Evolutionary conservation across 2,113 vertebrate genomes (phyloP).

Genomic region (Phoenicopterus ruber): DNA sequence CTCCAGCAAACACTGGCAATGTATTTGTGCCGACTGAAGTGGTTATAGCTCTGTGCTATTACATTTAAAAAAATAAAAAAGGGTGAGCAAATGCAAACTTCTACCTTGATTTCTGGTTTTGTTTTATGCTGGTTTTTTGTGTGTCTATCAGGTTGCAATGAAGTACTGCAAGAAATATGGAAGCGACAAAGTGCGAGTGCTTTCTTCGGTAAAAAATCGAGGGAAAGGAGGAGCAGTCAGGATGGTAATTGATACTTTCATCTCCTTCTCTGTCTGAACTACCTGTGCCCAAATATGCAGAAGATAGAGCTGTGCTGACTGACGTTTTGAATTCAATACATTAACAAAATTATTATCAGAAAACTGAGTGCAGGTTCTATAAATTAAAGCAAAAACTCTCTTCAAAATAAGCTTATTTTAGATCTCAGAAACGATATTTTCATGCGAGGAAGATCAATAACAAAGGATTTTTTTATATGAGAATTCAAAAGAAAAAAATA

Average conservation of each 20-base stretch:
- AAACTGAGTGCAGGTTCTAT: not conserved
- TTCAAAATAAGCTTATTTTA: not conserved
- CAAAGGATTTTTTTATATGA: not conserved
- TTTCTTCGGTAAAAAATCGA: constrained; percentile 86
- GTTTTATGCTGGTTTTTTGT: constrained; percentile 49
- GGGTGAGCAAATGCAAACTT: not conserved
- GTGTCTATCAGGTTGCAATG: constrained; percentile 82
- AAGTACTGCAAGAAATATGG: constrained; percentile 85
- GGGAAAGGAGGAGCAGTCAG: constrained; percentile 93
- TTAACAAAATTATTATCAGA: not conserved
- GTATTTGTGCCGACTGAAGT: not conserved
- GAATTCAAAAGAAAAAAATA: not conserved
- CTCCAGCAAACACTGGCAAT: not conserved
- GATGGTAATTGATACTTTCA: constrained; percentile 79
- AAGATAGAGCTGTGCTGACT: not conserved
- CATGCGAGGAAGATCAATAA: not conserved
- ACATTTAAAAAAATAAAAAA: not conserved
- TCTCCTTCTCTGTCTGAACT: constrained; percentile 28
- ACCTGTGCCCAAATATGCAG: not conserved
- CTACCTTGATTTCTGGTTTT: not conserved
- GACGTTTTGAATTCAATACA: not conserved
- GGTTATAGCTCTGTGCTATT: not conserved
- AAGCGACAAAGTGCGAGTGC: constrained; percentile 88
- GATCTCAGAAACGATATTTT: not conserved
- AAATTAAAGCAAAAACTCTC: not conserved